Conservation (phyloP, 2,888 invertebrate genomes). For the Gonocerus acuteangulatus region DNA sequence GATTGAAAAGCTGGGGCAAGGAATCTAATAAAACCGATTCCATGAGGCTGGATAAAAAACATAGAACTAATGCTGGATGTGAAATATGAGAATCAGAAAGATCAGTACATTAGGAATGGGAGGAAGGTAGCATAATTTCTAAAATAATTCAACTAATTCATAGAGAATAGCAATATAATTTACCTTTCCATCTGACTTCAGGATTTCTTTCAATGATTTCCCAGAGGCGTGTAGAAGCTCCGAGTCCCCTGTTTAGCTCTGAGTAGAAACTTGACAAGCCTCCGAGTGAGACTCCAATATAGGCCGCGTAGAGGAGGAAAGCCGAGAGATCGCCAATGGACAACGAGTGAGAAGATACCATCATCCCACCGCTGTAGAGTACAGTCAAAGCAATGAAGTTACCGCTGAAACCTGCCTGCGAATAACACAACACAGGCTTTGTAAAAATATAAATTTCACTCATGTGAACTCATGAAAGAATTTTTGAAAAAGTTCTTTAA, state of each 20-base stretch:
- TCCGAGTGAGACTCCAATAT: slow-evolving; percentile 82
- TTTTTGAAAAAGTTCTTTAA: too few species aligned
- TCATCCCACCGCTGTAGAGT: slow-evolving; percentile 81
- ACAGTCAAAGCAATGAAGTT: slow-evolving; percentile 85
- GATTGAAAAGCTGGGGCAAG: too few species aligned
- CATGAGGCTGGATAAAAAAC: too few species aligned
- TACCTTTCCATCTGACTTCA: slow-evolving; percentile 42
- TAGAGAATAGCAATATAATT: too few species aligned
- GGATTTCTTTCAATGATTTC: slow-evolving; percentile 77
- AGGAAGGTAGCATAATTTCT: too few species aligned
- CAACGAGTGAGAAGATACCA: slow-evolving; percentile 70
- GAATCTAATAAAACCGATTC: too few species aligned
- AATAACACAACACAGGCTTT: slow-evolving; percentile 26
- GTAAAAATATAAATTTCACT: too few species aligned
- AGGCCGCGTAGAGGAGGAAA: slow-evolving; percentile 89
- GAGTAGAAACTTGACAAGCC: slow-evolving; percentile 90
- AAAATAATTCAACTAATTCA: too few species aligned
- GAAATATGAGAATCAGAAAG: too few species aligned
- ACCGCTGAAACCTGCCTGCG: slow-evolving; percentile 77
- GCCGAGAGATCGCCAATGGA: slow-evolving; percentile 85
- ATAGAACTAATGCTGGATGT: too few species aligned
- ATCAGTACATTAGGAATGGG: too few species aligned
- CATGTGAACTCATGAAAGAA: too few species aligned
- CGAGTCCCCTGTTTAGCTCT: slow-evolving; percentile 86
- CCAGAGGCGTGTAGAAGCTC: slow-evolving; percentile 84